Evolutionary conservation across 2,888 invertebrate species (phyloP).

Genomic region (Boloria selene): DNA sequence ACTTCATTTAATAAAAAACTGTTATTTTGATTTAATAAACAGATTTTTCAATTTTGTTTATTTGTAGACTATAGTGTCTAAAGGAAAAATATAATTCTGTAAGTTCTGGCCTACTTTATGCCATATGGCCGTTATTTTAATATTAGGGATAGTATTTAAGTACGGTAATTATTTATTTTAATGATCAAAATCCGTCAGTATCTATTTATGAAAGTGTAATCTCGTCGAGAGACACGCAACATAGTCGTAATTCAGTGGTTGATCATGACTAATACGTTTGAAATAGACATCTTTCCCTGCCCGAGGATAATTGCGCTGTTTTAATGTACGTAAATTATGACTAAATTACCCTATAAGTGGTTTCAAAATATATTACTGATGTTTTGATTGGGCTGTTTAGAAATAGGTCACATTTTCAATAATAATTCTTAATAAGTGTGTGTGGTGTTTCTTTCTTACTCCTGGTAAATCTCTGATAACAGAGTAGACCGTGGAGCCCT

Average conservation of each 20-base stretch:
- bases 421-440: too few species aligned
- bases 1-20: too few species aligned
- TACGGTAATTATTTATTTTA: slow-evolving; percentile 4
- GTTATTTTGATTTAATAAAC: too few species aligned
- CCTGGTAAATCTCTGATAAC: too few species aligned
- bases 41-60: too few species aligned
- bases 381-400: neutral
- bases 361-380: slow-evolving; percentile 12
- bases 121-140: too few species aligned
- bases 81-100: too few species aligned
- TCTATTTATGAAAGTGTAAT: slow-evolving; percentile 27
- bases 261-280: slow-evolving; percentile 38
- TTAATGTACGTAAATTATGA: slow-evolving; percentile 46
- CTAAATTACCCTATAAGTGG: slow-evolving; percentile 17
- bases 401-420: neutral
- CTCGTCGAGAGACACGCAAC: slow-evolving; percentile 11
- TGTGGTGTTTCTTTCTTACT: too few species aligned
- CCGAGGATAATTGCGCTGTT: slow-evolving; percentile 52
- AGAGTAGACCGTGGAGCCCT: too few species aligned
- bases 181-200: slow-evolving; percentile 5
- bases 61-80: too few species aligned
- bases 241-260: slow-evolving; percentile 17
- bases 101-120: too few species aligned
- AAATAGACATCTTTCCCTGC: slow-evolving; percentile 61
- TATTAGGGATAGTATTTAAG: too few species aligned